Evolutionary conservation across 2,113 vertebrate species (phyloP).

Genomic region (Glaucomys volans): DNA sequence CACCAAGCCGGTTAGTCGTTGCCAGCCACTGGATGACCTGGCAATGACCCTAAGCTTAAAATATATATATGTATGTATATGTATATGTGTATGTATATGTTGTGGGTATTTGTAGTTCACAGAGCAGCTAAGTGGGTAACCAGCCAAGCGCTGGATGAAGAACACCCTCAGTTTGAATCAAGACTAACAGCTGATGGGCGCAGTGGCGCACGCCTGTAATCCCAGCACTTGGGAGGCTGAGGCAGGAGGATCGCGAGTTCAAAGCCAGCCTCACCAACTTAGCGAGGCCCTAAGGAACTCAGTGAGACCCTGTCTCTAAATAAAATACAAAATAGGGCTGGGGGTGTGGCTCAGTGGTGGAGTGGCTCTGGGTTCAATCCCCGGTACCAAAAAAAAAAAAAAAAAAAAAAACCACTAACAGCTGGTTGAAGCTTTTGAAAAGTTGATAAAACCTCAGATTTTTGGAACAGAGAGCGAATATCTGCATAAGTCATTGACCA

Average conservation of each 20-base stretch:
- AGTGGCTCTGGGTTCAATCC: no score
- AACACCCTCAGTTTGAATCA: neutral
- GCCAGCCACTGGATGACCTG: neutral
- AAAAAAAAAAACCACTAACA: no score
- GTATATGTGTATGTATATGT: rapidly evolving
- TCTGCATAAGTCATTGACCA: neutral
- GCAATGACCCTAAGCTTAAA: neutral
- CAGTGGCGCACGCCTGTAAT: no score
- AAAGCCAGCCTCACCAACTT: no score
- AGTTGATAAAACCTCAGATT: neutral
- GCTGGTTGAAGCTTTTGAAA: conserved; percentile 19
- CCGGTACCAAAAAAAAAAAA: no score
- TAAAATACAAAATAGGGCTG: no score
- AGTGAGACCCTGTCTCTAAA: no score
- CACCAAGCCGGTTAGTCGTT: neutral
- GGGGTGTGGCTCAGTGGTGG: no score
- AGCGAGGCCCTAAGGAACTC: no score
- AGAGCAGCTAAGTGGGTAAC: neutral
- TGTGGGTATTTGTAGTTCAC: neutral
- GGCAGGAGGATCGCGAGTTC: no score
- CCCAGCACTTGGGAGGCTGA: no score
- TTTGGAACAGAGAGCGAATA: neutral
- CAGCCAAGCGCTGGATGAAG: neutral
- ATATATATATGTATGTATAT: neutral
- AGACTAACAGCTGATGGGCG: conserved; percentile 33